Conservation (phyloP, 2,797 vertebrate genomes). For the Acanthornis magna region DNA sequence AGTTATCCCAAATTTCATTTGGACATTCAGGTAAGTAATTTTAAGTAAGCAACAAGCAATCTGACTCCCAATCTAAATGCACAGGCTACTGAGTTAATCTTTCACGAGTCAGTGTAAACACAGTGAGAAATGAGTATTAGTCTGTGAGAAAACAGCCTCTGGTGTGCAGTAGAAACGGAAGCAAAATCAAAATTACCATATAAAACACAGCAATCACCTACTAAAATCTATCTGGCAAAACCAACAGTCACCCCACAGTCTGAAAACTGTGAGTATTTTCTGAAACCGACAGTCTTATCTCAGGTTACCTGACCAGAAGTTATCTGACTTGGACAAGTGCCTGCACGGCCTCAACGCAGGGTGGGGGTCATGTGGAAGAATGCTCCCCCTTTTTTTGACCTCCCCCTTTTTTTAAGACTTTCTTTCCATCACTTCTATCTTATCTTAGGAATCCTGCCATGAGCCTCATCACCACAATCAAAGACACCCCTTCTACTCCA, state of each 20-base stretch:
- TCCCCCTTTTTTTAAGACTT: neutral
- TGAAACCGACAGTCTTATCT: neutral
- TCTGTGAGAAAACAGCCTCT: neutral
- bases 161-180: neutral
- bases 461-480: neutral
- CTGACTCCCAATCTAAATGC: neutral
- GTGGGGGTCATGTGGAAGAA: rapidly evolving
- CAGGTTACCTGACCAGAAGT: neutral
- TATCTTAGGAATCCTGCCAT: neutral
- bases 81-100: neutral
- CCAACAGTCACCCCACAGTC: neutral
- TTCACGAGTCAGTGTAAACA: neutral
- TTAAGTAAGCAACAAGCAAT: neutral
- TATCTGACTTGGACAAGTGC: neutral
- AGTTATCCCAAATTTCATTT: neutral
- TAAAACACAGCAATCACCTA: neutral
- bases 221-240: neutral
- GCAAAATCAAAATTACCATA: neutral
- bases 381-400: neutral
- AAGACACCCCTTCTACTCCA: neutral
- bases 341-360: rapidly evolving
- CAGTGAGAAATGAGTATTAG: neutral
- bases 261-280: neutral
- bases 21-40: neutral
- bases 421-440: neutral